phyloP scores from a whole-genome alignment of 2,797 vertebrate genomes.

The Uromys caudimaculatus region DNA sequence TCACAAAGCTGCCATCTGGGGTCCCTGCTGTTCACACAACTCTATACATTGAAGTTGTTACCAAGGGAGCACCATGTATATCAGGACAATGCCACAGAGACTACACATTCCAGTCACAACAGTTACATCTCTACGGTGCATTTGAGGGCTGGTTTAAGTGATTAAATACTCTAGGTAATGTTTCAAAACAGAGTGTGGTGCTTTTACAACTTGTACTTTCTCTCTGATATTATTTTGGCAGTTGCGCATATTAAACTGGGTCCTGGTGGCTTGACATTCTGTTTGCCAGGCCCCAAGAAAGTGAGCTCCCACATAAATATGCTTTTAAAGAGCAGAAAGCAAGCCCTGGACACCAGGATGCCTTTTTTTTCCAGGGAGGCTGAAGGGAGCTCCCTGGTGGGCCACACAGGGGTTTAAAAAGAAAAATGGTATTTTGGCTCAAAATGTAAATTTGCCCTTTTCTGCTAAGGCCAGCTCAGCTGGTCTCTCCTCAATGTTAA shows the following conservation, averaged over 20 bases:
- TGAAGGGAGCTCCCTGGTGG: background rate
- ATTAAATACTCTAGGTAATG: background rate
- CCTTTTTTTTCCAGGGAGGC: background rate
- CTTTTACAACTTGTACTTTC: background rate
- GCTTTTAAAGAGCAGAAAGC: background rate
- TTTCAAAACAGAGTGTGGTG: background rate
- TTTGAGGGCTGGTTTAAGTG: too few relatives aligned
- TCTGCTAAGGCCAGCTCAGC: background rate
- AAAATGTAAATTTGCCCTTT: background rate
- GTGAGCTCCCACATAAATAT: background rate
- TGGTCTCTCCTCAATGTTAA: background rate
- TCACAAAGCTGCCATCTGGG: accelerated
- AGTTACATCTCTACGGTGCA: too few relatives aligned
- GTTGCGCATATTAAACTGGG: accelerated
- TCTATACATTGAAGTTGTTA: background rate
- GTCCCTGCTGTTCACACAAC: too few relatives aligned
- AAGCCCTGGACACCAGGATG: background rate
- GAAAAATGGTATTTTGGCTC: background rate
- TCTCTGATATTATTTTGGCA: background rate
- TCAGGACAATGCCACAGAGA: background rate
- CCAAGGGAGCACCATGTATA: background rate
- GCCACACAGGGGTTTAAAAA: background rate
- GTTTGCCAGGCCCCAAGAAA: background rate
- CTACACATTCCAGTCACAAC: background rate
- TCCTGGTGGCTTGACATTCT: background rate